phyloP scores from a whole-genome alignment of 2,888 invertebrate species.

The Lasioglossum pauxillum region DNA sequence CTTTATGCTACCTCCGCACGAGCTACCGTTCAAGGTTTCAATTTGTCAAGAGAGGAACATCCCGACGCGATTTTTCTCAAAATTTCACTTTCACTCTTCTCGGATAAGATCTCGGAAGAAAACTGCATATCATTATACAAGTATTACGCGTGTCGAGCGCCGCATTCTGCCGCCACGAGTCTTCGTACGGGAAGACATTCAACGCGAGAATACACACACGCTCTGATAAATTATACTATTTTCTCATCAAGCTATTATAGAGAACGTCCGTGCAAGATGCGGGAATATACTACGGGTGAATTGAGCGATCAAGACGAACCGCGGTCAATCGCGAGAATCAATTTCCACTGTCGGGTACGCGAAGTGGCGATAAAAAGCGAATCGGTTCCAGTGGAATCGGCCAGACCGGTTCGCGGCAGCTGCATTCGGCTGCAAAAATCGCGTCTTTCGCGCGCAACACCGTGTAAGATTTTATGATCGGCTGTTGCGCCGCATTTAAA shows the following conservation, averaged over 20 bases:
- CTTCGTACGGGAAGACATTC: neutral
- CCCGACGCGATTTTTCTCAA: conserved; percentile 19
- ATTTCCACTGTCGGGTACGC: conserved; percentile 34
- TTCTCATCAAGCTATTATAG: neutral
- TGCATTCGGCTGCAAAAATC: conserved; percentile 56
- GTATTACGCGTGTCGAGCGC: neutral
- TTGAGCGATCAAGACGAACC: conserved; percentile 9
- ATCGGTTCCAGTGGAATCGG: conserved; percentile 37
- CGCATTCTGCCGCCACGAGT: neutral
- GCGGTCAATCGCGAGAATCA: conserved; percentile 34
- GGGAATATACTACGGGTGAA: neutral
- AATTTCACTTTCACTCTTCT: conserved; percentile 50
- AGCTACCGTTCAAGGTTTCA: conserved; percentile 71
- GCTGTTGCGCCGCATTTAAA: conserved; percentile 57
- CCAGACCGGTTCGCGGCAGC: conserved; percentile 44
- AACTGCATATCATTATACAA: neutral
- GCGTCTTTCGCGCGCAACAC: conserved; percentile 49
- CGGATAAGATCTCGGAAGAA: neutral
- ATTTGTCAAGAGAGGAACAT: conserved; percentile 62
- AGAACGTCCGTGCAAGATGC: neutral
- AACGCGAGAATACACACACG: neutral
- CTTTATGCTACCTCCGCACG: conserved; percentile 60
- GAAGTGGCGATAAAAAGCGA: conserved; percentile 17
- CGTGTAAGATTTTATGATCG: conserved; percentile 71
- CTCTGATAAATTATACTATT: neutral